Conservation (phyloP, 92 coral and sea anemone species). For the Phenganax subtilis region DNA sequence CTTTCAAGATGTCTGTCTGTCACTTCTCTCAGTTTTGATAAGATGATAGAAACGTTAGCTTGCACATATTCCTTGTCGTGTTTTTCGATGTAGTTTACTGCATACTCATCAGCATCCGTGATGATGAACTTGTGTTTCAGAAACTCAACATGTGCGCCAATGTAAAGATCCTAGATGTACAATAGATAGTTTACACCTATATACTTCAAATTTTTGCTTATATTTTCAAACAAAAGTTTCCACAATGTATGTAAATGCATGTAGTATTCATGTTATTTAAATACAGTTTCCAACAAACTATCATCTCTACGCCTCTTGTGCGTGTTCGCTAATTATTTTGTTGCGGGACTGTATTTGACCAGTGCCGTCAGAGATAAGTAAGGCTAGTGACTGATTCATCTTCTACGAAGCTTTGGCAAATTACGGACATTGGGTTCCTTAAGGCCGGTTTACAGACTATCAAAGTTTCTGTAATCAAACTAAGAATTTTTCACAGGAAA, state of each 20-base stretch:
- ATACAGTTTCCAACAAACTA: too few relatives aligned
- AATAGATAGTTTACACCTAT: neutral
- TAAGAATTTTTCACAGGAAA: too few relatives aligned
- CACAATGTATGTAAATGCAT: too few relatives aligned
- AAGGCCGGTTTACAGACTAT: too few relatives aligned
- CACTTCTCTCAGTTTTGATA: constrained; percentile 73
- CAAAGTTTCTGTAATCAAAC: too few relatives aligned
- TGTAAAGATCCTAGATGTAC: constrained; percentile 67
- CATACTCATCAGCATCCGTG: constrained; percentile 96
- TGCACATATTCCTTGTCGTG: constrained; percentile 72
- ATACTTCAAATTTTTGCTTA: neutral
- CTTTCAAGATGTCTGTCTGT: constrained; percentile 75
- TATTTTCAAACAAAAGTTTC: too few relatives aligned
- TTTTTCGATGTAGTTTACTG: constrained; percentile 91
- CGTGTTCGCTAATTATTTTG: too few relatives aligned
- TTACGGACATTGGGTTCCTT: too few relatives aligned
- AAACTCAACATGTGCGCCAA: constrained; percentile 80
- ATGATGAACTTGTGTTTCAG: constrained; percentile 76
- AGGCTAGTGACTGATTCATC: too few relatives aligned
- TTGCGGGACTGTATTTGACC: neutral
- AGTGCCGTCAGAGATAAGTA: neutral
- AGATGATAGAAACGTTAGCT: constrained; percentile 72
- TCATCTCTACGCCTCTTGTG: too few relatives aligned
- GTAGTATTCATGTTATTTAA: too few relatives aligned
- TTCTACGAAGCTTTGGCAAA: too few relatives aligned